Evolutionary conservation across 2,113 vertebrate species (phyloP), one percentile per base, ranked within the genome.

Genomic region (Eolophus roseicapilla): DNA sequence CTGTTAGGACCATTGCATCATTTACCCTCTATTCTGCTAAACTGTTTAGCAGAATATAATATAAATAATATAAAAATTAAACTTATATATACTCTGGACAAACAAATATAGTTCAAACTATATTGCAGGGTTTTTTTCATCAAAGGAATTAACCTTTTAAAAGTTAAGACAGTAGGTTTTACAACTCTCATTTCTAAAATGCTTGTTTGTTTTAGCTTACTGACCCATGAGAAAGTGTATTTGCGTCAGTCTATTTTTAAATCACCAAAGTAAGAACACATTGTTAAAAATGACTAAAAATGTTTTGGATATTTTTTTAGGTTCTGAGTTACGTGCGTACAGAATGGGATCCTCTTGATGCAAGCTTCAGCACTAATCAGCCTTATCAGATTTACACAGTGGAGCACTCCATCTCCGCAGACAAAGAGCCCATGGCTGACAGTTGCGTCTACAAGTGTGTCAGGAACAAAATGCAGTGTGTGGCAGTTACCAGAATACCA

Each of bases 361-460:
- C 98, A 90, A 2, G 88, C 87, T 99, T 99, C 97, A 99, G 99
- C 86, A 64, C 93, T 39, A 95, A 95, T 6, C 98, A 99, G 86
- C 99, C 98, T n/a, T 97, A 98, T 86, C 99, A 98, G 95, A 89
- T 99, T 71, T 97, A 98, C 68, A 99, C 98, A 0, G 98, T 99
- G 46, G 99, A 99, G 86, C 94, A 17, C 94, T 98, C 96, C 7
- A 6, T 92, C 82, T 95, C 92, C 5, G 35, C 67, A 64, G 91
- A 97, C 88, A 97, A 97, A 93, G 95, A 98, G 69, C 96, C 97
- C 74, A 97, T 96, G 98, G 98, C 97, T 28, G 98, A 99, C 91
- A 97, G 97, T 95, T 98, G 98, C 28, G 14, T 98, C 84, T 99
- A 99, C 90, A 98, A 99, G 60, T 98, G 96, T 35, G 60, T 97